A percentile compares a stretch with the other conserved stretches of the same genome.
These are phyloP conservation scores for Drosophila kambysellisi DNA, from an alignment of 2,888 invertebrate species.

Conservation along the genomic window DNA sequence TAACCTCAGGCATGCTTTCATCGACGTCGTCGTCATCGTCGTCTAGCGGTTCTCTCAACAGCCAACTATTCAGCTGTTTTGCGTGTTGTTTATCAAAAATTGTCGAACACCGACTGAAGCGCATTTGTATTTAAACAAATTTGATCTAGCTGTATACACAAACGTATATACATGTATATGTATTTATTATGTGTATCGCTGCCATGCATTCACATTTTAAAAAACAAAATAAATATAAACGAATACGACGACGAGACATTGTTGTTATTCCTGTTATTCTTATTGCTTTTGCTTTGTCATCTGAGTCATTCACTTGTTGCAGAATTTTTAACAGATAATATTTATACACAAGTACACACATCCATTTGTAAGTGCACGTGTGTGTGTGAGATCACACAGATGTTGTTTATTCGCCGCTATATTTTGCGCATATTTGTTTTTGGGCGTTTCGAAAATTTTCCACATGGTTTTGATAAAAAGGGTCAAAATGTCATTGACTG, in stretches of 20 bases:
- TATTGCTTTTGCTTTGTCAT: constrained; percentile 57
- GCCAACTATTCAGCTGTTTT: constrained; percentile 49
- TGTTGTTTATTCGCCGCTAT: constrained; percentile 32
- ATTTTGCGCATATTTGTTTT: constrained; percentile 25
- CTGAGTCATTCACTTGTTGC: constrained; percentile 79
- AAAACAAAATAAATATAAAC: constrained; percentile 59
- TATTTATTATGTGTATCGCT: constrained; percentile 19
- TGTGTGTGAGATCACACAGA: constrained; percentile 27
- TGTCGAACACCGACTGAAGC: constrained; percentile 9
- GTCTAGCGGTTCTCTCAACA: constrained; percentile 35
- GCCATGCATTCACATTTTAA: constrained; percentile 44
- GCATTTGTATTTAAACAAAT: constrained; percentile 51
- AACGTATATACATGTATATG: constrained; percentile 8
- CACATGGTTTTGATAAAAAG: constrained; percentile 58
- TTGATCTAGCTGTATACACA: constrained; percentile 32
- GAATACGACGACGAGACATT: constrained; percentile 26
- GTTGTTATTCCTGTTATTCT: constrained; percentile 63
- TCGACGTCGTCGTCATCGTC: constrained; percentile 11
- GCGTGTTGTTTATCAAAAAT: constrained; percentile 48
- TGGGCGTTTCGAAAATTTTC: constrained; percentile 48
- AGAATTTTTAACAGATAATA: constrained; percentile 72
- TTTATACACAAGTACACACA: constrained; percentile 36
- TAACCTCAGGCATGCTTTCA: constrained; percentile 54
- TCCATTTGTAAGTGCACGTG: constrained; percentile 12
- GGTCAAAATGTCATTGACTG: constrained; percentile 59